Conservation (phyloP, 2,797 vertebrate species). For the Siniperca obscura region DNA sequence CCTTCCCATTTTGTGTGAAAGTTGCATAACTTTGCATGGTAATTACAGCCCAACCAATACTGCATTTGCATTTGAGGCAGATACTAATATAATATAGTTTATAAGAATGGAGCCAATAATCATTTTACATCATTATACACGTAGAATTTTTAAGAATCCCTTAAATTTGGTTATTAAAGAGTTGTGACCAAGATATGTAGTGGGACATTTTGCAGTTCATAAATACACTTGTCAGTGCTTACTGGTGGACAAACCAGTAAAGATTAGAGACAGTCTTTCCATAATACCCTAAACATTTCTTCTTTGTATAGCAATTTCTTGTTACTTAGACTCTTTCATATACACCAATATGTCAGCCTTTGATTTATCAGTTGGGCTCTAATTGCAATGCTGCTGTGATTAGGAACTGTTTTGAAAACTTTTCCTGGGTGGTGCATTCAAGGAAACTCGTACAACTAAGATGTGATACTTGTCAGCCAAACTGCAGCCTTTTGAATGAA, state of each 20-base stretch:
- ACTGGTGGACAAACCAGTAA: neutral
- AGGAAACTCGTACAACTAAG: neutral
- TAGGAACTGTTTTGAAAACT: neutral
- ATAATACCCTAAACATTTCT: neutral
- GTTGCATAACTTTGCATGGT: conserved; percentile 2
- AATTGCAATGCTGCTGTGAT: neutral
- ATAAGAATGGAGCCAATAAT: neutral
- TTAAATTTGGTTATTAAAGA: neutral
- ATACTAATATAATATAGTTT: neutral
- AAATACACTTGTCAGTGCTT: neutral
- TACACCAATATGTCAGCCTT: neutral
- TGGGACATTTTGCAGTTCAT: neutral
- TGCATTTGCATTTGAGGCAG: neutral
- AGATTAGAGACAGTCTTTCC: neutral
- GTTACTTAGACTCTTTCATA: neutral
- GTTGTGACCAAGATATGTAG: neutral
- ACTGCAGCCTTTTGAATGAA: neutral
- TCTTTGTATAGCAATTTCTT: neutral
- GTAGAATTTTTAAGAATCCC: neutral
- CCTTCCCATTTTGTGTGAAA: neutral
- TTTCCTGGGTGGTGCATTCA: conserved; percentile 5
- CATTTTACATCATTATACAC: neutral
- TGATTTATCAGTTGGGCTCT: conserved; percentile 4
- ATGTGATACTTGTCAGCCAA: conserved; percentile 5
- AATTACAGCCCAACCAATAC: neutral